These are phyloP conservation scores for Salvator merianae DNA, from an alignment of 2,113 vertebrate genomes.

Conservation along the genomic window DNA sequence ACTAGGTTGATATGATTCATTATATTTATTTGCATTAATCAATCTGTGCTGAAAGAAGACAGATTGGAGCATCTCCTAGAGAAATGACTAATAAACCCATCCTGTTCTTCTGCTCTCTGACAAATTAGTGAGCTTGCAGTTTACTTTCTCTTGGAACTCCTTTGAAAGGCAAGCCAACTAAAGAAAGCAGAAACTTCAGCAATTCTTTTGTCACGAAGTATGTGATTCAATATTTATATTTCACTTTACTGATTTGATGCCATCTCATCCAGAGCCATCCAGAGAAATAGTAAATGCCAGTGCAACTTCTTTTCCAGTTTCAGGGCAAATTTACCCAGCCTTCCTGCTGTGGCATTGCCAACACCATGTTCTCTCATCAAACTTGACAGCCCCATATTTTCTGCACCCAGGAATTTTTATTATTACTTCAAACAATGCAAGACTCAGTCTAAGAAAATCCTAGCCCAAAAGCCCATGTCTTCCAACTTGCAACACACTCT, in stretches of 20 bases:
- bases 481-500: no score
- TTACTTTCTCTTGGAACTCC: neutral
- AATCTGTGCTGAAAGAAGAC: rapidly evolving
- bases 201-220: neutral
- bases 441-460: no score
- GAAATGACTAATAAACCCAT: no score
- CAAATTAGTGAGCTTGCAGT: neutral
- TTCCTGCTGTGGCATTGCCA: neutral
- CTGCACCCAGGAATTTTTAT: no score
- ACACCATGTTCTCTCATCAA: rapidly evolving
- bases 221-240: neutral
- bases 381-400: no score
- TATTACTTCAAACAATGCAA: no score
- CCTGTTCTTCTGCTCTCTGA: neutral
- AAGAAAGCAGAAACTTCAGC: neutral
- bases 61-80: neutral
- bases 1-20: neutral
- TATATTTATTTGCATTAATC: neutral
- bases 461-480: no score
- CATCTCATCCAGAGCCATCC: no score
- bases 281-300: neutral
- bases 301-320: no score
- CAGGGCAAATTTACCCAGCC: no score
- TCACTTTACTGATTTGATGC: neutral
- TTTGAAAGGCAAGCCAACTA: neutral